Percentiles rank a stretch among this genome's conserved stretches.
Conservation (phyloP, 2,113 vertebrate genomes). For the Gallinago jamesoni region DNA sequence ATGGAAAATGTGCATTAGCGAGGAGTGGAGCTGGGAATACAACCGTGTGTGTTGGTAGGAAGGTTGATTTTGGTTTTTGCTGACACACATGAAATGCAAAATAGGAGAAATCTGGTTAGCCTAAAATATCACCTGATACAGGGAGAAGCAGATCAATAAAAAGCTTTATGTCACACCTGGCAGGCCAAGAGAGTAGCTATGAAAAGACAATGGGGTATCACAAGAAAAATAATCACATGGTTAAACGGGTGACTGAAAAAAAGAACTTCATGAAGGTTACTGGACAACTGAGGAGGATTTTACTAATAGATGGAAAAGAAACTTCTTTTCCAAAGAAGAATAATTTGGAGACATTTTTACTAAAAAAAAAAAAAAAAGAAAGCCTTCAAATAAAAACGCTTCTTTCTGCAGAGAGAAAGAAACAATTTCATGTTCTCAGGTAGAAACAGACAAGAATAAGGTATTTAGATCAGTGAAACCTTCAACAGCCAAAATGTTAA, state of each 20-base stretch:
- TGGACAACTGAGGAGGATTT: not conserved
- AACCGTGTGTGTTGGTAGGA: fast-evolving
- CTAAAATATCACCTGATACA: conserved; percentile 23
- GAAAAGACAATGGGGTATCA: conserved; percentile 15
- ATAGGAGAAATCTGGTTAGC: conserved; percentile 31
- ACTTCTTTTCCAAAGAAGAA: not conserved
- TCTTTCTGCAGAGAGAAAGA: not conserved
- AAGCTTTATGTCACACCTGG: conserved; percentile 20
- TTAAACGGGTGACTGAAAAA: conserved; percentile 7
- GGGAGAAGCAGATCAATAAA: conserved; percentile 32
- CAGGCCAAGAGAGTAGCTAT: not conserved
- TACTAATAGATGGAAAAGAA: not conserved
- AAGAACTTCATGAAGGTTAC: not conserved
- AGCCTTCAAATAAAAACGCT: not conserved
- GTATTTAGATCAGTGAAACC: not conserved
- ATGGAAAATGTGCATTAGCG: not conserved
- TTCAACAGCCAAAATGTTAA: not conserved
- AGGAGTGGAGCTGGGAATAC: not conserved
- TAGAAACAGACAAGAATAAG: not conserved
- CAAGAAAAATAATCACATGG: not conserved
- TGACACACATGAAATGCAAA: conserved; percentile 44
- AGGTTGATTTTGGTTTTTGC: not conserved
- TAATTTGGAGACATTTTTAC: not conserved
- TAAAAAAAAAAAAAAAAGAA: not conserved
- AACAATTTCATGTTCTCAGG: not conserved